phyloP scores from a whole-genome alignment of 2,888 invertebrate genomes.

The Pteria penguin region DNA sequence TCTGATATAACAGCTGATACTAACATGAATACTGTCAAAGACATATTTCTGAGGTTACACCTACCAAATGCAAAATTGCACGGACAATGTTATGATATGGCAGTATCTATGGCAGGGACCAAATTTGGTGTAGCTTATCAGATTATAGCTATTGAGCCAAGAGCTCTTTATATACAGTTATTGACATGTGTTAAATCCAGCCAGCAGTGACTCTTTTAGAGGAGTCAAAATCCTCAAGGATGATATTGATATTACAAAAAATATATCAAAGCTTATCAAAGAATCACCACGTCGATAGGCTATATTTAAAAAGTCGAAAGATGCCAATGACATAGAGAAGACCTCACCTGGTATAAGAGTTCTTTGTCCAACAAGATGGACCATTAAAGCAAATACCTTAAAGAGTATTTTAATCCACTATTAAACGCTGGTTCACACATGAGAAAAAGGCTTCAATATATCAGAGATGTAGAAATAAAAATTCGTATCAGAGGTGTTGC shows the following conservation, averaged over 20 bases:
- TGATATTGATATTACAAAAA: conserved; percentile 41
- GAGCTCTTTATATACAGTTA: conserved; percentile 51
- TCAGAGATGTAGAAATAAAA: too few species aligned
- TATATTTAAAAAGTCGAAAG: too few species aligned
- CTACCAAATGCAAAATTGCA: conserved; percentile 17
- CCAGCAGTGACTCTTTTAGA: conserved; percentile 38
- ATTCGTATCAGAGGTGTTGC: too few species aligned
- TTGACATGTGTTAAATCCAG: conserved; percentile 47
- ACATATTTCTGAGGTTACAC: conserved; percentile 36
- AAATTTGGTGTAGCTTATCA: conserved; percentile 40
- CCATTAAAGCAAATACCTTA: too few species aligned
- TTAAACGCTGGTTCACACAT: too few species aligned
- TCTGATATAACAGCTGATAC: neutral
- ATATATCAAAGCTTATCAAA: conserved; percentile 52
- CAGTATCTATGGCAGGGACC: conserved; percentile 28
- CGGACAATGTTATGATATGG: conserved; percentile 39
- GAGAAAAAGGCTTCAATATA: too few species aligned
- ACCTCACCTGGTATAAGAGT: too few species aligned
- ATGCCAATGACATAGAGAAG: too few species aligned
- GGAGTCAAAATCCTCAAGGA: conserved; percentile 39
- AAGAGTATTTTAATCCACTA: too few species aligned
- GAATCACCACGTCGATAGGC: conserved; percentile 46
- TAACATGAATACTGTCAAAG: conserved; percentile 20
- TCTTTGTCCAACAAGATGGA: too few species aligned
- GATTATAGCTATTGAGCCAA: conserved; percentile 22